Evolutionary conservation across 1,140 invertebrate species (phyloP), one percentile per base, ranked within the genome.

Genomic region (Drosophila bocki): DNA sequence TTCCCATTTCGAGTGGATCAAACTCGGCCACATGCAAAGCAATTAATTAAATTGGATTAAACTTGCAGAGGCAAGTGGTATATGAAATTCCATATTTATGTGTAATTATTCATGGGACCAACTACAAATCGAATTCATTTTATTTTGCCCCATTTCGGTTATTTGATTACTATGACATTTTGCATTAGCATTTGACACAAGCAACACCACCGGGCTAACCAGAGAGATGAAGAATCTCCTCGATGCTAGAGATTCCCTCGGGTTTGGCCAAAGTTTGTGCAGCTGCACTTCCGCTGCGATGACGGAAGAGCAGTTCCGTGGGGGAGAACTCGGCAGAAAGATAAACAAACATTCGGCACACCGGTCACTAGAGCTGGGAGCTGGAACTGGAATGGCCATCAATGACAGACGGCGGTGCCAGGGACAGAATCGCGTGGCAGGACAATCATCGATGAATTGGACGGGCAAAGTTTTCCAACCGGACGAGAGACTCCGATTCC

Each of bases 401-500:
- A 78, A 63, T 78, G 54, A 75, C 76, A 78, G 76, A 64, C 63
- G 74, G 51, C 58, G 45, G 58, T 57, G 71, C 57, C 62, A 61
- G 17, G 26, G 29, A 32, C 48, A 56, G 64, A 68, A 56, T 65
- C 54, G 58, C 62, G 45, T 67, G 67, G 78, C 67, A 76, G 62
- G 83, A 80, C 83, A 86, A 87, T 86, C 83, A 87, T 87, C 84
- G 83, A 86, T 86, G 83, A 86, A 86, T 86, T 86, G 83, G 83
- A 82, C 80, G 83, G 68, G 64, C 74, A 87, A 79, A 86, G 75
- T 86, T 86, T 72, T 87, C 54, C 62, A 61, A 79, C 80, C 76
- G 83, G 83, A 87, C 78, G 61, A 74, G 75, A 50, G 75, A 77
- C 69, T 78, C 57, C 39, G 42, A 54, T 48, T 57, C 54, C 41